Percentiles rank a stretch among this genome's conserved stretches.
Conservation (phyloP, 2,797 vertebrate species). For the Epinephelus coioides region DNA sequence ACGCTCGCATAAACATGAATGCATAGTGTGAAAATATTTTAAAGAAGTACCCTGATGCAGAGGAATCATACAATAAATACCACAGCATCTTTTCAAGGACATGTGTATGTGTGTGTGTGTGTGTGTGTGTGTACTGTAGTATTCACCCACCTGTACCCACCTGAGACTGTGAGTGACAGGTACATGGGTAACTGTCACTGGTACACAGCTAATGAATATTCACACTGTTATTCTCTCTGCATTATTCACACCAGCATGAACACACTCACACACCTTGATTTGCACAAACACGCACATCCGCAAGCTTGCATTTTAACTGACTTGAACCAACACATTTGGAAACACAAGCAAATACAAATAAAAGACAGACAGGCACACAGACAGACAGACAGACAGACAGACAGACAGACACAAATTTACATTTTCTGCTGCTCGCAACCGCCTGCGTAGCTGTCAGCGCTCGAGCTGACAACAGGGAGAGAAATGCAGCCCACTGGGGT, state of each 20-base stretch:
- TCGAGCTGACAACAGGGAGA: conserved; percentile 51
- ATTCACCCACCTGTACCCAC: conserved; percentile 47
- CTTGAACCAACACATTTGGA: conserved; percentile 43
- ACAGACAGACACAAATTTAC: conserved; percentile 34
- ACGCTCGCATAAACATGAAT: conserved; percentile 36
- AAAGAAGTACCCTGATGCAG: conserved; percentile 19
- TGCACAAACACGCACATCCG: conserved; percentile 4
- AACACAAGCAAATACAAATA: conserved; percentile 18
- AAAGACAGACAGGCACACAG: conserved; percentile 13
- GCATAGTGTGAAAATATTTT: conserved; percentile 24
- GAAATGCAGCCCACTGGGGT: conserved; percentile 52
- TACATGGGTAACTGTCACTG: conserved; percentile 75
- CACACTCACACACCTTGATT: not conserved
- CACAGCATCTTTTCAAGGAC: conserved; percentile 21
- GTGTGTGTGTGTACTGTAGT: conserved; percentile 11
- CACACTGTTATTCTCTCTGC: conserved; percentile 62
- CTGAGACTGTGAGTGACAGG: conserved; percentile 72
- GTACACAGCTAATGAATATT: conserved; percentile 80
- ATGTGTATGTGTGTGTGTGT: not conserved
- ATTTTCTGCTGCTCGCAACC: conserved; percentile 37
- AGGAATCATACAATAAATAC: conserved; percentile 20
- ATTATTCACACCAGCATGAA: conserved; percentile 58
- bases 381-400: conserved; percentile 2
- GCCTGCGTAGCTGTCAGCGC: conserved; percentile 57
- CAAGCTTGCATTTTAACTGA: conserved; percentile 51